These are phyloP conservation scores for Pseudorasbora parva DNA, from an alignment of 2,113 vertebrate genomes.

Conservation along the genomic window DNA sequence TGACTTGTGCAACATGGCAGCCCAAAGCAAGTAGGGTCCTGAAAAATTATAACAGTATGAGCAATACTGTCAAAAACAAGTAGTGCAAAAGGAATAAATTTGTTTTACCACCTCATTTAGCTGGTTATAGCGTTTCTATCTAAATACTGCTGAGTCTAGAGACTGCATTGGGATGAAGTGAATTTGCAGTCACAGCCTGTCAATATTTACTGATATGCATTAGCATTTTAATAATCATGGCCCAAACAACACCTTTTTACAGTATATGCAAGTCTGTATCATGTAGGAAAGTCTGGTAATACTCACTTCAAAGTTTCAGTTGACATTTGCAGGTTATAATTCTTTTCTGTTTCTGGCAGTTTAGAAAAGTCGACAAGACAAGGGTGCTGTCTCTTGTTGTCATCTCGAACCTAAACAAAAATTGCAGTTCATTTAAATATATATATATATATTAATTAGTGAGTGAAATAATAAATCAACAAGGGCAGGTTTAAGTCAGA, in stretches of 20 bases:
- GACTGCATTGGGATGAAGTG: conserved; percentile 49
- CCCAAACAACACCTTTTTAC: conserved; percentile 54
- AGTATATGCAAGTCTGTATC: background rate
- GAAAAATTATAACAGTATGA: conserved; percentile 15
- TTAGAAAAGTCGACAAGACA: conserved; percentile 96
- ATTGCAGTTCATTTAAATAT: background rate
- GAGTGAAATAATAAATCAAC: background rate
- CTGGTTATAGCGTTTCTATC: background rate
- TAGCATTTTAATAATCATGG: conserved; percentile 60
- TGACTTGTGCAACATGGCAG: conserved; percentile 90
- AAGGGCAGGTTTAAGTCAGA: background rate
- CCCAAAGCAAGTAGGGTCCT: conserved; percentile 94
- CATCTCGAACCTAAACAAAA: conserved; percentile 88
- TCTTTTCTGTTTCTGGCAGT: conserved; percentile 96
- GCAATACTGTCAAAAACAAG: background rate
- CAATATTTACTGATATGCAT: conserved; percentile 56
- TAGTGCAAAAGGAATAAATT: background rate
- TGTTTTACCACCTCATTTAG: background rate
- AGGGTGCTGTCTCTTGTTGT: conserved; percentile 98
- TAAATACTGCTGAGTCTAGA: conserved; percentile 50
- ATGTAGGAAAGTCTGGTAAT: background rate
- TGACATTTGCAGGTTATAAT: conserved; percentile 98
- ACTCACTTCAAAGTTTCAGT: conserved; percentile 97
- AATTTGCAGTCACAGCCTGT: conserved; percentile 54
- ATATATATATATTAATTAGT: background rate